Evolutionary conservation across 2,113 vertebrate genomes (phyloP).

Genomic region (Ictalurus punctatus): DNA sequence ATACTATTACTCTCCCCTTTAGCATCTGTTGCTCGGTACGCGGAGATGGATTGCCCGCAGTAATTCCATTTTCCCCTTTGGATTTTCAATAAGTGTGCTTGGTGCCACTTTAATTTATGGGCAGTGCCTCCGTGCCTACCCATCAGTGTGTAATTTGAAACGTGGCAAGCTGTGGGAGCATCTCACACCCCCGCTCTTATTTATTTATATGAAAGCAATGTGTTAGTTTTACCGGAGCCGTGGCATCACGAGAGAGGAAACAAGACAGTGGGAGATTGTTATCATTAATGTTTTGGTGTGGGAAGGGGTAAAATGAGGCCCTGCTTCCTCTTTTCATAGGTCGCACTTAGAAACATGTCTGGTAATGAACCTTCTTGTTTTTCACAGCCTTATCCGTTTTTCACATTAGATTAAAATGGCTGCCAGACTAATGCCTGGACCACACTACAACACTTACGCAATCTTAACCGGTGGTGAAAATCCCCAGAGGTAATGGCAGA

Average conservation of each 20-base stretch:
- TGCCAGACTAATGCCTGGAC: background rate
- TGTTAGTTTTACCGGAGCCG: conserved; percentile 47
- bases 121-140: conserved; percentile 51
- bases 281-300: conserved; percentile 37
- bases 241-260: conserved; percentile 22
- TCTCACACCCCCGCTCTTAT: conserved; percentile 54
- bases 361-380: background rate
- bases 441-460: background rate
- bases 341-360: background rate
- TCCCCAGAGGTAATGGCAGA: conserved; percentile 1
- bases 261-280: conserved; percentile 33
- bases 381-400: background rate
- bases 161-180: conserved; percentile 52
- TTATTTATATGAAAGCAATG: conserved; percentile 47
- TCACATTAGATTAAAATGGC: background rate
- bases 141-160: conserved; percentile 55
- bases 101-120: conserved; percentile 70
- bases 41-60: conserved; percentile 66
- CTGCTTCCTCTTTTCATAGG: background rate
- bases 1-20: conserved; percentile 66
- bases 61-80: conserved; percentile 73
- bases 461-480: background rate
- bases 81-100: conserved; percentile 71
- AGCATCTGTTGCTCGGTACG: conserved; percentile 61
- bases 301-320: conserved; percentile 17